Percentiles rank a stretch among this genome's conserved stretches.
These are phyloP conservation scores for Aleiodes testaceus DNA, from an alignment of 2,888 invertebrate genomes.

Conservation along the genomic window DNA sequence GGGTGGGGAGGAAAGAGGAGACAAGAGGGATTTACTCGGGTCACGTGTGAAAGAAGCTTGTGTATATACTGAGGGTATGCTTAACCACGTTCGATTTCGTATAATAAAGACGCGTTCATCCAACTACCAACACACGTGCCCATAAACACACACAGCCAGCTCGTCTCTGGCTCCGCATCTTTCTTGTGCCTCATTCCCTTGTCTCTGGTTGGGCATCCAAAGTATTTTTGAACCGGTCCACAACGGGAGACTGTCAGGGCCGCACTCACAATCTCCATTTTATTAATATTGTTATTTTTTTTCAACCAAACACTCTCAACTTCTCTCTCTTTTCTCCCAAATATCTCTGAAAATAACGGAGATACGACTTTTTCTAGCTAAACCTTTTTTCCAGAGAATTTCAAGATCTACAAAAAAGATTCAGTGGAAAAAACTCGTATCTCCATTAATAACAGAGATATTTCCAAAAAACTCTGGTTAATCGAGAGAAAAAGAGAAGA, in stretches of 20 bases:
- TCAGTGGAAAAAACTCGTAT: too few relatives aligned
- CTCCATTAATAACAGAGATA: background rate
- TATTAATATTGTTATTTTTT: background rate
- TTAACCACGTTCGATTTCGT: constrained; percentile 54
- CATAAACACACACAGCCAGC: background rate
- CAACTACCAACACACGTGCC: constrained; percentile 26
- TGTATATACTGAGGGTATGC: constrained; percentile 32
- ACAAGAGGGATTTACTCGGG: constrained; percentile 33
- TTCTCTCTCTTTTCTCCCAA: too few relatives aligned
- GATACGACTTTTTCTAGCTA: too few relatives aligned
- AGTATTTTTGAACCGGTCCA: constrained; percentile 73
- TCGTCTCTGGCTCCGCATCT: constrained; percentile 33
- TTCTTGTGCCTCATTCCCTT: constrained; percentile 35
- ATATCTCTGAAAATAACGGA: too few relatives aligned
- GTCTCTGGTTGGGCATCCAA: constrained; percentile 64
- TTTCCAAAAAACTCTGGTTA: background rate
- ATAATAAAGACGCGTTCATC: constrained; percentile 71
- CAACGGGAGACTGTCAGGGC: constrained; percentile 67
- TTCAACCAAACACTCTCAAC: too few relatives aligned
- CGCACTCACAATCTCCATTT: constrained; percentile 53
- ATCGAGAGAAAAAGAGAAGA: background rate
- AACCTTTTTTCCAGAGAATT: too few relatives aligned
- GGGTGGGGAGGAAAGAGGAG: background rate
- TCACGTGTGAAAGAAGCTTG: constrained; percentile 40
- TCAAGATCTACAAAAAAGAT: too few relatives aligned